Evolutionary conservation across 2,888 invertebrate species (phyloP).

Genomic region (Ephialtes manifestator): DNA sequence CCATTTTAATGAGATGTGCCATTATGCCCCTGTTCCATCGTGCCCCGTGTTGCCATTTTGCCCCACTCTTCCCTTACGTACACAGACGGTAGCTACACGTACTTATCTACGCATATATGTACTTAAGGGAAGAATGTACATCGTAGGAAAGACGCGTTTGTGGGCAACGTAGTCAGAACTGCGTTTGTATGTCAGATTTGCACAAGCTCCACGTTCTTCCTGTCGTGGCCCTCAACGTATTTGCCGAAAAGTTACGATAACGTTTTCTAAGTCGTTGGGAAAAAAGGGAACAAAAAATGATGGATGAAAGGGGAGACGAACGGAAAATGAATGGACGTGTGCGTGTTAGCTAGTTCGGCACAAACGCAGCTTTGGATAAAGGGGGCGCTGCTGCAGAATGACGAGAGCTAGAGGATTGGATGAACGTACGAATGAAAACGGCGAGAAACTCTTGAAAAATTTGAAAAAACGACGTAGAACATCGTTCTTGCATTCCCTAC

Average conservation of each 20-base stretch:
- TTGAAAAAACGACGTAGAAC: slow-evolving; percentile 12
- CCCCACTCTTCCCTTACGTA: too few relatives aligned
- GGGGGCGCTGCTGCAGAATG: slow-evolving; percentile 45
- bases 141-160: slow-evolving; percentile 18
- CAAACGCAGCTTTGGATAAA: slow-evolving; percentile 25
- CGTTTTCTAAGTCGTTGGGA: slow-evolving; percentile 20
- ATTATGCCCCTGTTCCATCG: too few relatives aligned
- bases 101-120: background rate
- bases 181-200: slow-evolving; percentile 31
- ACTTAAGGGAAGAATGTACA: background rate
- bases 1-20: too few relatives aligned
- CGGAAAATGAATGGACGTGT: slow-evolving; percentile 33
- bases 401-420: slow-evolving; percentile 8
- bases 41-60: too few relatives aligned
- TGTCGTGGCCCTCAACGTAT: slow-evolving; percentile 24
- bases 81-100: background rate
- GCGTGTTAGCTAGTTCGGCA: background rate
- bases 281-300: slow-evolving; percentile 7
- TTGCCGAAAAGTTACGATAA: slow-evolving; percentile 45
- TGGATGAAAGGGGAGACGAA: slow-evolving; percentile 21
- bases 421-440: slow-evolving; percentile 26
- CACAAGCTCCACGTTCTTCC: slow-evolving; percentile 29
- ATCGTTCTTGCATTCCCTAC: background rate
- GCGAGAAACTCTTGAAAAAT: slow-evolving; percentile 40
- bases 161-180: slow-evolving; percentile 19